Conservation (phyloP, 2,797 vertebrate species). For the Amblyopsis hoosieri region DNA sequence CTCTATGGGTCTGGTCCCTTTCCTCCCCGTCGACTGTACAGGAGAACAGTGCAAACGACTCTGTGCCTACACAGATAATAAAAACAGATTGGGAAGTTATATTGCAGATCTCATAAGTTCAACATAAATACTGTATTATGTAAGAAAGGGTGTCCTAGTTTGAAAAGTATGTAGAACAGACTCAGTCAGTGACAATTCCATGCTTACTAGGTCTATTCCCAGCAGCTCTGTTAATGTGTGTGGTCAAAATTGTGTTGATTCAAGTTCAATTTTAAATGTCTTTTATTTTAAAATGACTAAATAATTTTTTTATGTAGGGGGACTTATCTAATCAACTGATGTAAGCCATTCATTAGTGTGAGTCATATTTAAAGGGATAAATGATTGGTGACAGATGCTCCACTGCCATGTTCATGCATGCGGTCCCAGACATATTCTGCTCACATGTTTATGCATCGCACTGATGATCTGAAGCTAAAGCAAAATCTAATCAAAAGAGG, state of each 20-base stretch:
- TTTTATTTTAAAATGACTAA: too few species aligned
- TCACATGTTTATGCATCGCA: conserved; percentile 42
- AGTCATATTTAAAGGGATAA: conserved; percentile 24
- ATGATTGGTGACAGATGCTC: conserved; percentile 42
- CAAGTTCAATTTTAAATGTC: too few species aligned
- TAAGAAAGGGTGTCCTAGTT: too few species aligned
- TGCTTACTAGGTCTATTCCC: too few species aligned
- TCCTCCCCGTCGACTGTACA: conserved; percentile 94
- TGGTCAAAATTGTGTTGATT: too few species aligned
- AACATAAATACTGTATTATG: too few species aligned
- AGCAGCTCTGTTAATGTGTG: too few species aligned
- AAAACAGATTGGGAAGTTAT: conserved; percentile 3
- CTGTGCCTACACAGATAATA: conserved; percentile 82
- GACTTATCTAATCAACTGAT: conserved; percentile 12
- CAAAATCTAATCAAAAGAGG: conserved; percentile 17
- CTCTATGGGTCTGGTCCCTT: conserved; percentile 94
- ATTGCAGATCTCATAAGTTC: not conserved
- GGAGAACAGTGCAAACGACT: conserved; percentile 97
- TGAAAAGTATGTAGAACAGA: too few species aligned
- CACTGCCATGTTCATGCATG: conserved; percentile 23
- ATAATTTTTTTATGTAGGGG: too few species aligned
- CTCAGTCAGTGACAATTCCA: too few species aligned
- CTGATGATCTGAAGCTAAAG: conserved; percentile 5
- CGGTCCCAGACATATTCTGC: conserved; percentile 44
- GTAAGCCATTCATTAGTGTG: conserved; percentile 49